These are phyloP conservation scores for Scelioninae gen. 2 DNA, from an alignment of 2,888 invertebrate genomes.

Conservation along the genomic window DNA sequence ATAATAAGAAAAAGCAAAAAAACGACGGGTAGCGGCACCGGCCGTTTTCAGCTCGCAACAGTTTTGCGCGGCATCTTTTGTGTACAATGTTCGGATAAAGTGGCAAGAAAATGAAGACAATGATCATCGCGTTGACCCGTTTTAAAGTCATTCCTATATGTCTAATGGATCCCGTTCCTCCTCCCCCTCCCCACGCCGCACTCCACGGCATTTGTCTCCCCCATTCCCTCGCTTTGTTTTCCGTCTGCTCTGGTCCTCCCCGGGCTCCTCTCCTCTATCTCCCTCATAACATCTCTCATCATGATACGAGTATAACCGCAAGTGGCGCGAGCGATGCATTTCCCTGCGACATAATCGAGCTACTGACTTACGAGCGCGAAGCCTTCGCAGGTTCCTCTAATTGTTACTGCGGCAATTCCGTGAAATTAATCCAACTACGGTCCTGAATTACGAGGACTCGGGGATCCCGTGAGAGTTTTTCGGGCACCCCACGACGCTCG, in stretches of 20 bases:
- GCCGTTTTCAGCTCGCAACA: constrained; percentile 1
- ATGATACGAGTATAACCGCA: constrained; percentile 64
- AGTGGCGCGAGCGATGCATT: constrained; percentile 66
- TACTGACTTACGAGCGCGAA: constrained; percentile 60
- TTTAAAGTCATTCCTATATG: constrained; percentile 50
- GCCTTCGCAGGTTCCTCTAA: constrained; percentile 66
- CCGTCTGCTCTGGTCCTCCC: too few species aligned
- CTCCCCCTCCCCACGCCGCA: not conserved
- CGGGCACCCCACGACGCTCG: constrained; percentile 17
- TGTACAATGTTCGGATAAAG: constrained; percentile 24
- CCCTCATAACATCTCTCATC: constrained; percentile 53
- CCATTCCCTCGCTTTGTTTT: constrained; percentile 39
- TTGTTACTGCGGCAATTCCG: constrained; percentile 65
- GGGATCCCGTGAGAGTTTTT: constrained; percentile 37
- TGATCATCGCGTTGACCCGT: constrained; percentile 53
- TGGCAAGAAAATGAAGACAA: constrained; percentile 41
- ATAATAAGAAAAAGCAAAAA: not conserved
- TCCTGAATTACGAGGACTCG: constrained; percentile 45
- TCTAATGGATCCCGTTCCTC: constrained; percentile 46
- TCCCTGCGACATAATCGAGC: constrained; percentile 65
- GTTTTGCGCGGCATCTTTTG: constrained; percentile 1
- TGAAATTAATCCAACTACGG: constrained; percentile 66
- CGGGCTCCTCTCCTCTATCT: too few species aligned
- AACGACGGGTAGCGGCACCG: not conserved
- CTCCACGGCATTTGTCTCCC: constrained; percentile 9